Evolutionary conservation across 2,888 invertebrate genomes (phyloP).

Genomic region (Thereva nobilitata): DNA sequence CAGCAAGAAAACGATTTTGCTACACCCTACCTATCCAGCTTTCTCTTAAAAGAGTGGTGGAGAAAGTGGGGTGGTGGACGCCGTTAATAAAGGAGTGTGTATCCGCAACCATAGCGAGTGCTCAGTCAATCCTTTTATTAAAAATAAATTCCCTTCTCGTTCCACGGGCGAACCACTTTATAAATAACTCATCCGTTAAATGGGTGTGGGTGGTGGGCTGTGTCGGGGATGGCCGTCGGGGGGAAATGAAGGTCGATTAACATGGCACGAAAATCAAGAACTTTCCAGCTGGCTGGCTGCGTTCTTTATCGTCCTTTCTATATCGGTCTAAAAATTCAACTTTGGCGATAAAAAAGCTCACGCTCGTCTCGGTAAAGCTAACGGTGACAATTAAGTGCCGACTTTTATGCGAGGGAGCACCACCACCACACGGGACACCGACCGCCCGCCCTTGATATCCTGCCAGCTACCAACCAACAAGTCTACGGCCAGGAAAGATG

Average conservation of each 20-base stretch:
- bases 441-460: neutral
- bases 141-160: slow-evolving; percentile 23
- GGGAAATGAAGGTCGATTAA: slow-evolving; percentile 24
- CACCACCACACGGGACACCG: neutral
- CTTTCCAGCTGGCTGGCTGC: slow-evolving; percentile 23
- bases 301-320: slow-evolving; percentile 12
- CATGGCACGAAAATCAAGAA: slow-evolving; percentile 25
- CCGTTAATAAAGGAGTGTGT: slow-evolving; percentile 7
- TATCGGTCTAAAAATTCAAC: slow-evolving; percentile 24
- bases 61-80: neutral
- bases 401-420: neutral
- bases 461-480: too few species aligned
- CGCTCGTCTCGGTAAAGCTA: slow-evolving; percentile 14
- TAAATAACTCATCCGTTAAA: slow-evolving; percentile 14
- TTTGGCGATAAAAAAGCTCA: slow-evolving; percentile 23
- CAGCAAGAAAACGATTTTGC: too few species aligned
- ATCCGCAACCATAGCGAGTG: neutral
- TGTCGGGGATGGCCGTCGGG: too few species aligned
- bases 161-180: neutral
- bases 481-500: slow-evolving; percentile 10
- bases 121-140: slow-evolving; percentile 19
- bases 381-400: slow-evolving; percentile 20
- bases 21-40: too few species aligned
- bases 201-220: too few species aligned
- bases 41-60: too few species aligned